phyloP scores from a whole-genome alignment of 2,797 vertebrate species.

The Helarctos malayanus region DNA sequence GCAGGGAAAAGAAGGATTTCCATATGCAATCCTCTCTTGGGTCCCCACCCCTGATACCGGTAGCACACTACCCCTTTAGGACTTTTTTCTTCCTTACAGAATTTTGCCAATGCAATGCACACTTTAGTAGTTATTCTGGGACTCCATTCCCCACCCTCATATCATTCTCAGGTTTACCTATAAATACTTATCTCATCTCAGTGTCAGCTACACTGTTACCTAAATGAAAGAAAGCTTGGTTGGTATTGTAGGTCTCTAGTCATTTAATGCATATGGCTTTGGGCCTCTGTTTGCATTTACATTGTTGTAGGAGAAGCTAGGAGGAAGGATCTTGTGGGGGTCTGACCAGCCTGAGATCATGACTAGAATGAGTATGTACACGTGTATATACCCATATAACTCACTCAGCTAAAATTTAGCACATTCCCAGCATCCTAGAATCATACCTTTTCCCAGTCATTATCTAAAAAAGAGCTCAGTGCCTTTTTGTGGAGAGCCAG shows the following conservation, averaged over 20 bases:
- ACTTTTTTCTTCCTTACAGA: slow-evolving; percentile 10
- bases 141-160: background rate
- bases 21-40: background rate
- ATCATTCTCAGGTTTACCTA: background rate
- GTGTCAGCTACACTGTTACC: background rate
- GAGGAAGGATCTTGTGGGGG: background rate
- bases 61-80: background rate
- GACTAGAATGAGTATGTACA: background rate
- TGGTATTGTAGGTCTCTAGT: background rate
- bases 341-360: background rate
- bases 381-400: background rate
- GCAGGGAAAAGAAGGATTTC: slow-evolving; percentile 38
- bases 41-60: background rate
- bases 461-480: background rate
- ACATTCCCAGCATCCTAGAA: background rate
- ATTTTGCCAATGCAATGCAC: background rate
- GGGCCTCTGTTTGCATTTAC: background rate
- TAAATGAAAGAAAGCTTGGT: background rate
- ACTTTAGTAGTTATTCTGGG: background rate
- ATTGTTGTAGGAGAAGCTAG: background rate
- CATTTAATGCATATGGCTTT: background rate
- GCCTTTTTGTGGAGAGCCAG: background rate
- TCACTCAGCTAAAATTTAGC: background rate
- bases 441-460: background rate
- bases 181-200: slow-evolving; percentile 5